These are phyloP conservation scores for Pachycephus smyrnensis DNA, from an alignment of 2,888 invertebrate species.

Conservation along the genomic window DNA sequence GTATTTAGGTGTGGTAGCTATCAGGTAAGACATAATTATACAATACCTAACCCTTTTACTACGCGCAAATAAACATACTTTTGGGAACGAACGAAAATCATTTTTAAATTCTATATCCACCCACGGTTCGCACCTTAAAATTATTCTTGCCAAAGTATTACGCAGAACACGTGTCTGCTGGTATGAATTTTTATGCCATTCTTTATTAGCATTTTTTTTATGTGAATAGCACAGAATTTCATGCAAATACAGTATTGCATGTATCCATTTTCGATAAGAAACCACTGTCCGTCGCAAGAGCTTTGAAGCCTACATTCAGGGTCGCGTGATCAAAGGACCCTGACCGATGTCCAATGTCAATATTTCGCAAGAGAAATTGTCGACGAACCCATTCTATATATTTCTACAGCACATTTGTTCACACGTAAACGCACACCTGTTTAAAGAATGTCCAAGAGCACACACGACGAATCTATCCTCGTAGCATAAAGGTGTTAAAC, in stretches of 20 bases:
- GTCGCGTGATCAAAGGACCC: slow-evolving; percentile 44
- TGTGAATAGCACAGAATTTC: not conserved
- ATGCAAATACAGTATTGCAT: not conserved
- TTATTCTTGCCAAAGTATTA: not conserved
- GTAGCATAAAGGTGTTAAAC: not conserved
- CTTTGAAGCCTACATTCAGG: slow-evolving; percentile 31
- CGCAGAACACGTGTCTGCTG: not conserved
- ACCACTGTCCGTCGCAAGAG: not conserved
- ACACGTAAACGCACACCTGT: slow-evolving; percentile 10
- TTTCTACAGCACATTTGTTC: not conserved
- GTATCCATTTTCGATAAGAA: not conserved
- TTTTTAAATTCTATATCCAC: not conserved
- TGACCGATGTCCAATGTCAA: slow-evolving; percentile 19
- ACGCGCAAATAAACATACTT: not conserved
- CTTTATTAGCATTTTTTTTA: not conserved
- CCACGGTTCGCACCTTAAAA: not conserved
- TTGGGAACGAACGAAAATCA: not conserved
- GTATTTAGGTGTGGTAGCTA: not conserved
- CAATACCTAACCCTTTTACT: not conserved
- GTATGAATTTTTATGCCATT: not conserved
- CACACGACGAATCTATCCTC: too few relatives aligned
- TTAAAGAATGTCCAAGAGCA: slow-evolving; percentile 6
- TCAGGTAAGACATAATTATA: not conserved
- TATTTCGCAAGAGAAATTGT: slow-evolving; percentile 9
- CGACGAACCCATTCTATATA: not conserved